Conservation (phyloP, 1,140 invertebrate species). For the Periplaneta americana region DNA sequence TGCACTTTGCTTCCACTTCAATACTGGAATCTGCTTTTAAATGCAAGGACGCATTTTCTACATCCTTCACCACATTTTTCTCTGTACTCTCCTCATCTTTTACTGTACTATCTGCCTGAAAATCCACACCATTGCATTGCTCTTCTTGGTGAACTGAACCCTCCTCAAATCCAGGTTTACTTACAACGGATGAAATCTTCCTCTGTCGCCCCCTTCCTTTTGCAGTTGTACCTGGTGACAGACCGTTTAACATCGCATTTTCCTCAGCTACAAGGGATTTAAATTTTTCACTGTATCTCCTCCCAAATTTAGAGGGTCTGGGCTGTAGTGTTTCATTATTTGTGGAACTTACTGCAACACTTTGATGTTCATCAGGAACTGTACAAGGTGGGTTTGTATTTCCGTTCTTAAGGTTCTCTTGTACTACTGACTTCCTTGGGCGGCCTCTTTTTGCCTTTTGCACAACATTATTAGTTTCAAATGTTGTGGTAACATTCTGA, state of each 20-base stretch:
- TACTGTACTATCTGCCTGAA: not conserved
- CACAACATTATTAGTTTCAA: not conserved
- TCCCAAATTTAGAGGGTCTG: not conserved
- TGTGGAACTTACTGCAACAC: not conserved
- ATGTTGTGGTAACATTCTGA: not conserved
- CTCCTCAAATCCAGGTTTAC: not conserved
- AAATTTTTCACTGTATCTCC: not conserved
- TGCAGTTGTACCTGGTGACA: not conserved
- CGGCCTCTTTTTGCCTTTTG: not conserved
- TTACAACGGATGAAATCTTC: not conserved
- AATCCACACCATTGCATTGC: not conserved
- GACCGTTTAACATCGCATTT: not conserved
- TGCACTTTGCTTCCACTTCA: not conserved
- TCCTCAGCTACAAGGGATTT: not conserved
- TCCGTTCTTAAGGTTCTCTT: not conserved
- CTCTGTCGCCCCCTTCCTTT: not conserved
- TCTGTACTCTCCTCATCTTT: not conserved
- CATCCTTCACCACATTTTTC: not conserved
- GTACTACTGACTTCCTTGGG: not conserved
- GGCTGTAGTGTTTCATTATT: not conserved
- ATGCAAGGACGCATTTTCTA: not conserved
- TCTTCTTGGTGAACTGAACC: not conserved
- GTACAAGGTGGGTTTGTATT: not conserved
- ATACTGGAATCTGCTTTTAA: not conserved
- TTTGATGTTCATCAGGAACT: not conserved